Evolutionary conservation across 1,140 invertebrate genomes (phyloP), one percentile per base, ranked within the genome.

Genomic region (Cotesia vestalis): DNA sequence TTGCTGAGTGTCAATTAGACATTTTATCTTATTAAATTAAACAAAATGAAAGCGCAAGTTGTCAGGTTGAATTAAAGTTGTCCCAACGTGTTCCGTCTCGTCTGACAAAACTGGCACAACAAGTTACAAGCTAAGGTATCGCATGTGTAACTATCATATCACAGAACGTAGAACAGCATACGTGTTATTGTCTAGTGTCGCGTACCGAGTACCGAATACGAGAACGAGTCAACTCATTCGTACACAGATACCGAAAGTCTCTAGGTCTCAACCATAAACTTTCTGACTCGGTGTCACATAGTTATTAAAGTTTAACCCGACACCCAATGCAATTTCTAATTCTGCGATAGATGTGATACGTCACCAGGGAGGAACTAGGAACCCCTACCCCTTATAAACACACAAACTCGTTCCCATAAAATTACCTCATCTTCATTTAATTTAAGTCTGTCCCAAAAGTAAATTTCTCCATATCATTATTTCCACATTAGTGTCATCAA

Each of bases 231-330:
- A 36, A 62, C 36, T 62, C 60, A 38, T 35, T 62, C 36, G 34
- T 62, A 59, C 17, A 59, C 8, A 17, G 57, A 59, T 59, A 59
- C 57, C 9, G 9, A 59, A 59, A 59, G 57, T 59, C 14, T 6
- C 14, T 20, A 17, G 27, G 27, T 27, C 3, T 27, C 3, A 27
- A 27, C 27, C 27, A 27, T 27, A 59, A 59, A 17, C 20, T 59
- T 27, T 17, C 5, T 27, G 20, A 17, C 20, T 59, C 9, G 20
- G 4, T 59, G 57, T 62, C 60, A 57, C 17, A 62, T 36, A 62
- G 60, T 36, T 62, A 62, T 62, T 38, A 62, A 62, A 62, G 60
- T 62, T 62, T 4, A 35, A 62, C 60, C 60, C 36, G 60, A 62
- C 60, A 62, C 36, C 60, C 27, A 27, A 59, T 59, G 17, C n/a